phyloP scores from a whole-genome alignment of 2,888 invertebrate species.

The Monochamus alternatus region DNA sequence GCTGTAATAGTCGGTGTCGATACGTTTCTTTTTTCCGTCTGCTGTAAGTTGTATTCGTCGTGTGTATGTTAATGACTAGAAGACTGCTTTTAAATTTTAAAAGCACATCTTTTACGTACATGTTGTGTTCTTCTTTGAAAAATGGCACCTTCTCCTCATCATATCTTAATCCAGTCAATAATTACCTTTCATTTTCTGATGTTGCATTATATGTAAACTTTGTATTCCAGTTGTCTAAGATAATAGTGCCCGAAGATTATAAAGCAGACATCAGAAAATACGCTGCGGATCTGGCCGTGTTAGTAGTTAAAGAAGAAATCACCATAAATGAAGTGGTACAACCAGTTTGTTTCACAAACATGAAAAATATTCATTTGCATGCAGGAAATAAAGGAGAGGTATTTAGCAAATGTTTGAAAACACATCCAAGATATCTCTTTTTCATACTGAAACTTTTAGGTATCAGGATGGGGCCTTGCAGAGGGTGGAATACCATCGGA shows the following conservation, averaged over 20 bases:
- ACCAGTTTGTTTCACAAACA: conserved; percentile 45
- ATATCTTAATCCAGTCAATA: too few species aligned
- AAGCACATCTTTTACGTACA: too few species aligned
- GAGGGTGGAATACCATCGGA: conserved; percentile 41
- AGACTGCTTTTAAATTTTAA: too few species aligned
- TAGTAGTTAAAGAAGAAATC: conserved; percentile 40
- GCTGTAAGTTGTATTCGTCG: too few species aligned
- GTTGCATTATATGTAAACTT: too few species aligned
- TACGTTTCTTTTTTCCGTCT: too few species aligned
- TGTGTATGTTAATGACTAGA: too few species aligned
- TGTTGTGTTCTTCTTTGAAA: too few species aligned
- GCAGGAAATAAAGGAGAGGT: conserved; percentile 42
- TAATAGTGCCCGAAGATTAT: conserved; percentile 36
- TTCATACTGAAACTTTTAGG: conserved; percentile 9
- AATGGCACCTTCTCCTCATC: too few species aligned
- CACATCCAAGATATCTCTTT: neutral
- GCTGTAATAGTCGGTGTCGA: too few species aligned
- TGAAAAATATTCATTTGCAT: conserved; percentile 36
- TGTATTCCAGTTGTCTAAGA: neutral
- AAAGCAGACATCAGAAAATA: conserved; percentile 40
- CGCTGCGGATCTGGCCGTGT: conserved; percentile 43
- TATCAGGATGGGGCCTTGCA: conserved; percentile 46
- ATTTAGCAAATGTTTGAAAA: neutral
- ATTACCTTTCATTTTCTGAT: too few species aligned
- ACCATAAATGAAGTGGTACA: conserved; percentile 41